Evolutionary conservation across 2,888 invertebrate genomes (phyloP), one percentile per base, ranked within the genome.

Genomic region (Mythimna impura): DNA sequence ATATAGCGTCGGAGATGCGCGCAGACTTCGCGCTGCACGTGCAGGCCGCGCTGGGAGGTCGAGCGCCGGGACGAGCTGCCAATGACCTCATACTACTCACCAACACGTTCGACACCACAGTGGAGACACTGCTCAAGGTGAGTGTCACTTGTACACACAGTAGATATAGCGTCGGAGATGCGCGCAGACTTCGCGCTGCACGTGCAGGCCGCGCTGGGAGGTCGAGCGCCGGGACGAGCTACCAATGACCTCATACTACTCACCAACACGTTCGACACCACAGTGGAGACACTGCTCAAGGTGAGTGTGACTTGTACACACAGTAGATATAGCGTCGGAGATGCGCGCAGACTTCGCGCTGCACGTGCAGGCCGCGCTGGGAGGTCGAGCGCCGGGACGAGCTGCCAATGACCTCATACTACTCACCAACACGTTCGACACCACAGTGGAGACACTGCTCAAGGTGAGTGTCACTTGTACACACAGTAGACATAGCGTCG

Each of bases 101-200:
- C 30, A 95, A 97, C 77, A 97, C 97, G 72, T 99, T 98, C 91
- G 99, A 99, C 90, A 94, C 96, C 36, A 98, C 98, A 63, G 97
- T 99, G 67, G 97, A 97, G 82, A 97, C 97, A 66, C 97, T 98
- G 85, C 97, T 98, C 62, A 97, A 98, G 58, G 34, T 58, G 14
- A 25, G 7, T 47, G 47, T 6, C 47, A 17, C 47, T 14, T 47
- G 43, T 47, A 47, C 14, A 5, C 43, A 47, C 43, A 40, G 40
- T 14, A 47, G 43, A 47, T 5, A 47, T 47, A 47, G 14, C 14
- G 43, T 47, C 43, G 14, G 14, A 47, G 14, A 47, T 47, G 43
- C 43, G 99, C 20, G 97, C 98, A 86, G 97, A 98, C 88, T 99
- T 97, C 91, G 96, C 97, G 62, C 96, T 97, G 3, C 97, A 98